A percentile compares a stretch with the other conserved stretches of the same genome.
These are phyloP conservation scores for Leucozona laternaria DNA, from an alignment of 2,888 invertebrate genomes.

Conservation along the genomic window DNA sequence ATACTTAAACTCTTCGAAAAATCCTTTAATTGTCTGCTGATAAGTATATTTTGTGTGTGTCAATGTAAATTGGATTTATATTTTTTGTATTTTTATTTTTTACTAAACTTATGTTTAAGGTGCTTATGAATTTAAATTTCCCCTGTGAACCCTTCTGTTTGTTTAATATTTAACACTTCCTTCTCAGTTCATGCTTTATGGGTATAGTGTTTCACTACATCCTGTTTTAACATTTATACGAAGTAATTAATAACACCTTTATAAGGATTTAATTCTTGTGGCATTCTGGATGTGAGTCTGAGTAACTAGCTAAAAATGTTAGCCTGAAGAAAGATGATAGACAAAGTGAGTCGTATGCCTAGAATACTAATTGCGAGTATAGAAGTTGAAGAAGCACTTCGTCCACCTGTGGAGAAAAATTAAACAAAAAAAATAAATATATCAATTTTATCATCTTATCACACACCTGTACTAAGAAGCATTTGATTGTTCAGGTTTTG, in stretches of 20 bases:
- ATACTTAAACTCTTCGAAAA: conserved; percentile 2
- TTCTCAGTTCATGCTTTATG: neutral
- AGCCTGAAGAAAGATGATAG: conserved; percentile 35
- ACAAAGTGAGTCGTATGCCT: conserved; percentile 19
- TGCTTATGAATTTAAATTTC: conserved; percentile 66
- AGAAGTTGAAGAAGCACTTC: conserved; percentile 28
- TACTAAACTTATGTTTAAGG: conserved; percentile 57
- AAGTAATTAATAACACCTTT: neutral
- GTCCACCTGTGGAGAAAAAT: conserved; percentile 35
- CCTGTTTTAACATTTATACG: conserved; percentile 8
- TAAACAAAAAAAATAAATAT: neutral
- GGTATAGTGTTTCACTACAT: neutral
- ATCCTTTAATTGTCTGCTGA: conserved; percentile 33
- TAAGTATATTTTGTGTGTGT: conserved; percentile 30
- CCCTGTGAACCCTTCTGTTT: conserved; percentile 27
- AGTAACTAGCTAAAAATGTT: conserved; percentile 61
- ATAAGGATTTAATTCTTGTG: neutral
- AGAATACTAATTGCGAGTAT: conserved; percentile 29
- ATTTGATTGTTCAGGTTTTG: conserved; percentile 78
- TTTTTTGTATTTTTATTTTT: conserved; percentile 16
- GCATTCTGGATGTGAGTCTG: neutral
- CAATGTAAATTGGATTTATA: conserved; percentile 30
- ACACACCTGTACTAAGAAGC: conserved; percentile 72
- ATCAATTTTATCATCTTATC: neutral
- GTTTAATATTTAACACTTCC: neutral